Base-by-base conservation (phyloP, 1,140 invertebrate species). In the Anastrepha obliqua region DNA sequence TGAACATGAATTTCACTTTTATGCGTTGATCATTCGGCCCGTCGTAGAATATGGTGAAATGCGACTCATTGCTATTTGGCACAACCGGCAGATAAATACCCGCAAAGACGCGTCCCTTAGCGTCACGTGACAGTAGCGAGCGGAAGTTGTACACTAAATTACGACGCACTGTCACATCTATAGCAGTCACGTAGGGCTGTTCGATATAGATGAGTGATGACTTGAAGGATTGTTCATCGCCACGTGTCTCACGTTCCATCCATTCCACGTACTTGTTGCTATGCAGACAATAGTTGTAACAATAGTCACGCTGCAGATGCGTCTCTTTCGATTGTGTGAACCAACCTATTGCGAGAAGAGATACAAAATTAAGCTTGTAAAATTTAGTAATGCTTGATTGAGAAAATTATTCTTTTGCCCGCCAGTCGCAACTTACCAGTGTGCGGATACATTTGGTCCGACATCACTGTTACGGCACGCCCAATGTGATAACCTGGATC, bases 401-500 rank as follows among this genome's bases (percentile, higher is more conserved):
- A 47, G 17, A 0, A 3, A 78, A 51, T 78, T 78, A 39, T 44
- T 6, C 5, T 13, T 78, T n/a, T 64, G 29, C 0, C 29, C 29
- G 29, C 29, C 29, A 64, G 17, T 60, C n/a, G 44, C 9, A 51
- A 85, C 85, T 87, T 78, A 93, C 92, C 96, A 59, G 97, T 98
- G 91, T 98, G 97, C 4, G 98, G 98, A 93, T 97, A 97, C 47
- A 94, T 93, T 85, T 96, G 94, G 92, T 98, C 98, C 39, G 95
- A 94, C 97, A 98, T 98, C 44, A 98, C 96, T 39, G 97, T 97
- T 67, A 98, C 95, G 20, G 97, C 96, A 60, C 97, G 94, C 42
- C 96, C 96, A 64, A 98, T 96, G 92, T 98, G 98, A 93, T 98
- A 98, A 9, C 98, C 98, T 1, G 97, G 97, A 94, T 98, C 98